Percentiles rank a stretch among this genome's conserved stretches.
Conservation (phyloP, 2,888 invertebrate species). For the Oxycera nigricornis region DNA sequence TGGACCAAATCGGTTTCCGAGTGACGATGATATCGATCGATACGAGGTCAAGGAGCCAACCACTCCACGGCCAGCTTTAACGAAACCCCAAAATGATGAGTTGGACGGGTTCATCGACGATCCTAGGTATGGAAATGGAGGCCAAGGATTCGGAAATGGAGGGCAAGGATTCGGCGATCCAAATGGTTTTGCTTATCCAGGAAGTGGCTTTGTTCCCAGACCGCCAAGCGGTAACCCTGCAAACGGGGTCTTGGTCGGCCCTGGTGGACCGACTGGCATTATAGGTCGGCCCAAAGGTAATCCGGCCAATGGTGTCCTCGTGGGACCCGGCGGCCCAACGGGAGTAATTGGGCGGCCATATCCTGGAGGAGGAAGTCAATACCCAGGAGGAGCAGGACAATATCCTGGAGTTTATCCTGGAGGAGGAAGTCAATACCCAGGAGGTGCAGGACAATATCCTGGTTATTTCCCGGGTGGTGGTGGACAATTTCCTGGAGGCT, state of each 20-base stretch:
- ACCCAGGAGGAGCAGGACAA: conserved; percentile 36
- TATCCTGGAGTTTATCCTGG: conserved; percentile 39
- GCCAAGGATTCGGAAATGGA: not conserved
- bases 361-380: conserved; percentile 16
- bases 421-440: conserved; percentile 18
- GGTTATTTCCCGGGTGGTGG: conserved; percentile 32
- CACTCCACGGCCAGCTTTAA: conserved; percentile 30
- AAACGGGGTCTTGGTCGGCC: conserved; percentile 57
- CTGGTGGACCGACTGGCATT: conserved; percentile 64
- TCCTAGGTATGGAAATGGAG: not conserved
- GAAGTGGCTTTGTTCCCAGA: conserved; percentile 32
- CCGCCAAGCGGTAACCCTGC: conserved; percentile 31
- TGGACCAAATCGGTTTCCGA: conserved; percentile 30
- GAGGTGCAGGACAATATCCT: conserved; percentile 40
- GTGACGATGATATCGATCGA: conserved; percentile 34
- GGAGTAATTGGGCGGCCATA: conserved; percentile 61
- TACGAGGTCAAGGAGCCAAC: conserved; percentile 45
- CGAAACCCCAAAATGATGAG: conserved; percentile 41
- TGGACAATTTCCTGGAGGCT: conserved; percentile 42
- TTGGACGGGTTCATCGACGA: conserved; percentile 33
- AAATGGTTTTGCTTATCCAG: conserved; percentile 42
- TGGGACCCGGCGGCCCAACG: conserved; percentile 66
- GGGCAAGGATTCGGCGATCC: conserved; percentile 47
- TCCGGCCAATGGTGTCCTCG: conserved; percentile 56
- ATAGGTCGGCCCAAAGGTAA: conserved; percentile 55